phyloP scores from a whole-genome alignment of 2,113 vertebrate species.

The Isurus oxyrinchus region DNA sequence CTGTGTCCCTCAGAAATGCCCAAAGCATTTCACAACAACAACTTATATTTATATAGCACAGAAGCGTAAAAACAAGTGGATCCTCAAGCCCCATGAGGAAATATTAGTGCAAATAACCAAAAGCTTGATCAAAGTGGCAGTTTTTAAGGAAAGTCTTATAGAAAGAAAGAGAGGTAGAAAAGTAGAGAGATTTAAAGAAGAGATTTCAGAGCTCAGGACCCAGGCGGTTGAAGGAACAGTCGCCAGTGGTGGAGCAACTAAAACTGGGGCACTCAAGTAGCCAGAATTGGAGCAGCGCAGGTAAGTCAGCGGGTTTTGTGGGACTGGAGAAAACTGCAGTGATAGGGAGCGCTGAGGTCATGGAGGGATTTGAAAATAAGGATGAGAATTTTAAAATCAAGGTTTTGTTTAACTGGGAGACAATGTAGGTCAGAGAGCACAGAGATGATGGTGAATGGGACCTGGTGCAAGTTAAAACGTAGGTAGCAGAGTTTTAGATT shows the following conservation, averaged over 20 bases:
- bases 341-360: background rate
- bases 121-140: too few relatives aligned
- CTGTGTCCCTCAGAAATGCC: background rate
- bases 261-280: background rate
- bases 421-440: background rate
- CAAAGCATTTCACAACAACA: background rate
- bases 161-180: background rate
- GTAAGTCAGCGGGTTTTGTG: background rate
- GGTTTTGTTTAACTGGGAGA: background rate
- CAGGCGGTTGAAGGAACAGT: background rate
- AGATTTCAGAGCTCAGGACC: too few relatives aligned
- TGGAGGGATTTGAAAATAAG: background rate
- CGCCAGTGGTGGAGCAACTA: background rate
- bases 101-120: too few relatives aligned
- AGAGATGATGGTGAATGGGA: background rate
- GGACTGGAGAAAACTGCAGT: background rate
- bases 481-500: background rate
- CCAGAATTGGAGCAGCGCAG: background rate
- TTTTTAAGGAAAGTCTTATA: too few relatives aligned
- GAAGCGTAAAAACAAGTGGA: too few relatives aligned
- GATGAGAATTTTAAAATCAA: background rate
- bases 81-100: background rate
- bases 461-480: background rate
- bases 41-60: background rate
- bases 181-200: too few relatives aligned